Evolutionary conservation across 92 coral and sea anemone genomes (phyloP), one percentile per base, ranked within the genome.

Genomic region (Palythoa grandis): DNA sequence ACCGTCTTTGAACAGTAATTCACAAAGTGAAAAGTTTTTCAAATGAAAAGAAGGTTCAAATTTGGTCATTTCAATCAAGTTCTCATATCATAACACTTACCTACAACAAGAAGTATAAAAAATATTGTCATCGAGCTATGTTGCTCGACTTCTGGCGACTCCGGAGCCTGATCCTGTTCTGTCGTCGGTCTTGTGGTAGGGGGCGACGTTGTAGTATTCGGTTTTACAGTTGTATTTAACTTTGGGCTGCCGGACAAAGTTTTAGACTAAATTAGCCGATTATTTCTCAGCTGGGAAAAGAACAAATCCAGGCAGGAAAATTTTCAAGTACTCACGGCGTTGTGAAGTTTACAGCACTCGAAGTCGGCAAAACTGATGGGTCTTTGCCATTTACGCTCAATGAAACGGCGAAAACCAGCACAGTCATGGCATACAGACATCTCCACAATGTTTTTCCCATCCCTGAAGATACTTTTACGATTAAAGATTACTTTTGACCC

Each of bases 111-210:
- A 58, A 97, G 92, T 87, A 97, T 97, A 48, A 97, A 97, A 89
- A 97, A 97, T 83, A 97, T 94, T 75, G 98, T 95, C 96, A 97
- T 93, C 7, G 99, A 97, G 79, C 98, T 95, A 82, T 97, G 95
- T 61, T 97, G 98, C 88, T 97, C 99, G 9, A 93, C 99, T 38
- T 97, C 99, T 0, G 94, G 97, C 4, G 99, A 89, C 74, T 93
- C 98, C 4, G 95, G 98, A 35, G 57, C 80, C 77, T 94, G 98
- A 48, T 94, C 98, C 3, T 87, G 76, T 22, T 87, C 91, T 15
- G 92, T 88, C 2, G 93, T 86, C 53, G 92, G 86, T 19, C 74
- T 82, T 53, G 77, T 82, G 24, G 92, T 89, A 9, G 93, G 92
- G 0, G 88, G 70, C n/a, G 79, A 39, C 25, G 94, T 77, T 38